A percentile compares a stretch with the other conserved stretches of the same genome.
Conservation (phyloP, 2,888 invertebrate species). For the Eupithecia inturbata region DNA sequence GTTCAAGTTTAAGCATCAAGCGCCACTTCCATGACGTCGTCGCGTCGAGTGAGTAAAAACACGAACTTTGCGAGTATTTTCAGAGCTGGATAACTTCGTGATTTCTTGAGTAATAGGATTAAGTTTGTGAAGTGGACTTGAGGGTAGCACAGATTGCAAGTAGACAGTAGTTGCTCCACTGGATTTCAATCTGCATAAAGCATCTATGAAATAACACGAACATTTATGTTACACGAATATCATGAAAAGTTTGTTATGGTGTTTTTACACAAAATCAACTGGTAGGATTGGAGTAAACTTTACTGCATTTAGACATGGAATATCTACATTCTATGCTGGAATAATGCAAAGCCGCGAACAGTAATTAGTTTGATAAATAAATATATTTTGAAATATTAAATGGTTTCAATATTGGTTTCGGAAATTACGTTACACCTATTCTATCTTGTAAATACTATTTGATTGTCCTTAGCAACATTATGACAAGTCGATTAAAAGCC, state of each 20-base stretch:
- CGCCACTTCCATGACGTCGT: constrained; percentile 11
- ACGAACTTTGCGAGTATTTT: constrained; percentile 15
- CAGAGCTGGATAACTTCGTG: constrained; percentile 14
- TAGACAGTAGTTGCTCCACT: neutral
- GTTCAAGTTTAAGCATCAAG: neutral
- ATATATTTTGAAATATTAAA: neutral
- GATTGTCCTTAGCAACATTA: neutral
- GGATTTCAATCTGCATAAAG: neutral
- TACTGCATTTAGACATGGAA: neutral
- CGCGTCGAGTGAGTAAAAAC: constrained; percentile 10
- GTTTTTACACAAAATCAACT: neutral
- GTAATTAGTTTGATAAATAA: neutral
- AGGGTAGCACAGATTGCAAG: neutral
- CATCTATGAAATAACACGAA: neutral
- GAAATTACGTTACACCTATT: neutral
- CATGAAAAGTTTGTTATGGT: neutral
- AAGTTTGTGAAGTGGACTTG: constrained; percentile 5
- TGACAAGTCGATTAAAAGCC: neutral
- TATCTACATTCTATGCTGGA: neutral
- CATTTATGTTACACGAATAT: neutral
- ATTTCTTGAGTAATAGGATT: constrained; percentile 20
- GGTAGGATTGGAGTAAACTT: neutral
- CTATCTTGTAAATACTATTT: neutral
- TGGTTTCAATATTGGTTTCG: neutral
- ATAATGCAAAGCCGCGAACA: neutral